Base-by-base conservation (phyloP, 1,140 invertebrate genomes). In the Lethocerus indicus region DNA sequence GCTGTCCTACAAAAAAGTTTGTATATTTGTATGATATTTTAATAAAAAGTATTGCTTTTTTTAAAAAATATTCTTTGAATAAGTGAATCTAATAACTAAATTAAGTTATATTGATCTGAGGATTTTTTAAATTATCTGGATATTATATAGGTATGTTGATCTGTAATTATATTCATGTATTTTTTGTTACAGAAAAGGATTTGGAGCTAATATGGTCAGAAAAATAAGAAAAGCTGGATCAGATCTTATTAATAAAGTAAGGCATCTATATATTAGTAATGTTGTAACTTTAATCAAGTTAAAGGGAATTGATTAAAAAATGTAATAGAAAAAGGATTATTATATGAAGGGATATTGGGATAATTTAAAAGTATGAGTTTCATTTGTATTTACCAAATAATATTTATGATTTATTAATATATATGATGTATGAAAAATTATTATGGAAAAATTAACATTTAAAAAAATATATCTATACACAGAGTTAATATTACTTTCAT, bases 211-310 rank as follows among this genome's bases (percentile, higher is more conserved):
- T 51, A 72, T 90, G 49, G 84, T 89, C 0, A 72, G 78, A 55
- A 74, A 76, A 64, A 79, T 89, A 0, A 72, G 83, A 49, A 88
- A 88, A 70, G 87, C 85, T n/a, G 81, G 85, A 13, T 83, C 83
- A 0, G 86, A 88, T 62, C 72, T 91, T 36, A 86, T 91, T 36
- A 88, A 76, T 57, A 83, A 85, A 70, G 83, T 86, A 50, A 41
- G n/a, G 14, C 13, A 44, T 27, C 35, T 28, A 35, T 32, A 7
- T 2, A 1, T 45, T 25, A 32, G 20, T 21, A 48, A 7, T 48
- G 24, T 48, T 39, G 12, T 48, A 26, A 21, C 9, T 14, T 27
- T 25, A 16, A n/a, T 45, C 24, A 16, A 18, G 21, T 5, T 26
- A 44, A 12, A 24, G 9, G 13, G 16, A 24, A 7, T 12, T 23